These are phyloP conservation scores for Stegodyphus mimosarum DNA, from an alignment of 1,140 invertebrate genomes.

Conservation along the genomic window DNA sequence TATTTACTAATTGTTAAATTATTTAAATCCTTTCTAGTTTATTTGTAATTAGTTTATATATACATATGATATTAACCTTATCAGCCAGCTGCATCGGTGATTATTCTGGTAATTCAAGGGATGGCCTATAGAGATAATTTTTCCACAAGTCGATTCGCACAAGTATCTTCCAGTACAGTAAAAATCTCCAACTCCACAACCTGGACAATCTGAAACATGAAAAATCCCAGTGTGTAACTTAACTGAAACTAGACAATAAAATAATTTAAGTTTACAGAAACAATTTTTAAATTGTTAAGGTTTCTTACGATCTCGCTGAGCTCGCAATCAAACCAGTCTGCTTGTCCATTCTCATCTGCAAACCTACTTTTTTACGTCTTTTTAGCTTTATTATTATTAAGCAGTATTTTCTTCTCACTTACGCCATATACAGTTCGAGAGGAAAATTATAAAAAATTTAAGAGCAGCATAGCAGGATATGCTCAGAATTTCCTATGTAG, in stretches of 20 bases:
- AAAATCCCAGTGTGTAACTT: neutral
- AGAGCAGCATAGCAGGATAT: too few species aligned
- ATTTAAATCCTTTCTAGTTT: too few species aligned
- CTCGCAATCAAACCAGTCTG: neutral
- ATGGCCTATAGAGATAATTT: conserved; percentile 63
- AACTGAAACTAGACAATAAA: neutral
- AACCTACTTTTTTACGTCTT: neutral
- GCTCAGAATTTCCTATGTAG: too few species aligned
- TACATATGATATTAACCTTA: conserved; percentile 9
- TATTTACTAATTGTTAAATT: too few species aligned
- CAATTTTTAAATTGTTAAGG: too few species aligned
- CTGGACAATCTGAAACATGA: conserved; percentile 62
- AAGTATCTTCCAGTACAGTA: conserved; percentile 56
- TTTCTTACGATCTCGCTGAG: too few species aligned
- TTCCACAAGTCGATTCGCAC: conserved; percentile 62
- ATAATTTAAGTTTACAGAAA: neutral
- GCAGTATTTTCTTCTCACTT: too few species aligned
- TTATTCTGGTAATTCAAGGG: conserved; percentile 63
- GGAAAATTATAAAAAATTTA: too few species aligned
- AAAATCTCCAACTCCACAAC: conserved; percentile 64
- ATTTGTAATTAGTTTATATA: too few species aligned
- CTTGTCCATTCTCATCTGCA: neutral
- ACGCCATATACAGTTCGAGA: too few species aligned
- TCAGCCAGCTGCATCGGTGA: conserved; percentile 64
- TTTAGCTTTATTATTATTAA: too few species aligned